Percentiles rank a stretch among this genome's conserved stretches.
These are phyloP conservation scores for Leucosticte australis DNA, from an alignment of 2,113 vertebrate genomes.

Conservation along the genomic window DNA sequence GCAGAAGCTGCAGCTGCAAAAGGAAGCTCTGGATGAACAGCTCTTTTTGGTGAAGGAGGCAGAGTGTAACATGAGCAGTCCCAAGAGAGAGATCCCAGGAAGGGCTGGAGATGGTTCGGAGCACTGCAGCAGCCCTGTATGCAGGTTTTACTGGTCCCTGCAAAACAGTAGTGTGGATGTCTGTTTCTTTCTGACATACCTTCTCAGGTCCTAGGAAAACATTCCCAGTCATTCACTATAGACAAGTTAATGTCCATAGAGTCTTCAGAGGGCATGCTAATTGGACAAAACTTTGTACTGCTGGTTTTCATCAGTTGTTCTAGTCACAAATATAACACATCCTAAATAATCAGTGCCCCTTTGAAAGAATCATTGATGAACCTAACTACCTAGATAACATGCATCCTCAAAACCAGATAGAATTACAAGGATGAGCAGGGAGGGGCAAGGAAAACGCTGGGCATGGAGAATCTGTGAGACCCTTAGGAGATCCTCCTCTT, in stretches of 20 bases:
- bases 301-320: neutral
- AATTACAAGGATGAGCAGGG: neutral
- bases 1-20: slow-evolving; percentile 95
- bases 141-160: slow-evolving; percentile 32
- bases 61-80: slow-evolving; percentile 95
- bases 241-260: neutral
- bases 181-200: neutral
- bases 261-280: neutral
- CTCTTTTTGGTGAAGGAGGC: slow-evolving; percentile 97
- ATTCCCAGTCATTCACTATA: neutral
- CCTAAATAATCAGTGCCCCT: neutral
- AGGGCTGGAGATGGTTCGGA: slow-evolving; percentile 93
- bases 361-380: neutral
- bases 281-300: neutral
- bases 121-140: slow-evolving; percentile 95
- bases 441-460: neutral
- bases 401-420: neutral
- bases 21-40: slow-evolving; percentile 95
- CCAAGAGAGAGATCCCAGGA: slow-evolving; percentile 95
- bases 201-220: neutral
- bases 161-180: neutral
- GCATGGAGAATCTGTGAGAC: neutral
- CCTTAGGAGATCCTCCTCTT: neutral
- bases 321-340: neutral
- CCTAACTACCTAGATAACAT: neutral